Evolutionary conservation across 2,888 invertebrate species (phyloP).

Genomic region (Cataglyphis albicans): DNA sequence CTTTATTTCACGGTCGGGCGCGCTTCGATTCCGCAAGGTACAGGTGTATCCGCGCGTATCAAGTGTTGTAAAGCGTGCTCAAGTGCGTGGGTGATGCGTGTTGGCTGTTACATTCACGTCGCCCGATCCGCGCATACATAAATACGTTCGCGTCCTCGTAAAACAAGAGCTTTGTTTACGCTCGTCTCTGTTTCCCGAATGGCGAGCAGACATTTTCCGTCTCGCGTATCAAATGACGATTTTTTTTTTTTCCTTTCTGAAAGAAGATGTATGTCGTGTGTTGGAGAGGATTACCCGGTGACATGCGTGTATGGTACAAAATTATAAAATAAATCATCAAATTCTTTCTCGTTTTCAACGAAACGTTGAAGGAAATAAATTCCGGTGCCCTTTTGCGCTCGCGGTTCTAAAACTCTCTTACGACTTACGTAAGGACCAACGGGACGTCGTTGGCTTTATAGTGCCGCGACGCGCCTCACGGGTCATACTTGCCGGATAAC

Average conservation of each 20-base stretch:
- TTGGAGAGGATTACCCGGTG: not conserved
- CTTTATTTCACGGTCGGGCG: constrained; percentile 80
- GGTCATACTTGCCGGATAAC: constrained; percentile 29
- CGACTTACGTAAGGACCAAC: constrained; percentile 30
- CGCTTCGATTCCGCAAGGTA: constrained; percentile 14
- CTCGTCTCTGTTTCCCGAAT: not conserved
- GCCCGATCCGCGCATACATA: constrained; percentile 16
- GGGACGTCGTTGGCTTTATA: constrained; percentile 36
- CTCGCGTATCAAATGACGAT: constrained; percentile 10
- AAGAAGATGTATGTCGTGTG: not conserved
- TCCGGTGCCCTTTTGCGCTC: not conserved
- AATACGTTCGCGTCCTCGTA: constrained; percentile 34
- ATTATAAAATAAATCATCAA: constrained; percentile 21
- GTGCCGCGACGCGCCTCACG: constrained; percentile 7
- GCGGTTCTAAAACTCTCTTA: constrained; percentile 25
- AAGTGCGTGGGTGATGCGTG: constrained; percentile 28
- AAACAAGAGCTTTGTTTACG: constrained; percentile 56
- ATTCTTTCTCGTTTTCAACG: not conserved
- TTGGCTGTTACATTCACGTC: constrained; percentile 33
- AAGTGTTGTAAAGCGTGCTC: constrained; percentile 20
- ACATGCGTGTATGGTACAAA: not conserved
- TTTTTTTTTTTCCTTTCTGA: not conserved
- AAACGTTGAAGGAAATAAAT: not conserved
- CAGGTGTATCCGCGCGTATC: constrained; percentile 33
- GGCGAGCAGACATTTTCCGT: not conserved